A percentile compares a stretch with the other conserved stretches of the same genome.
phyloP scores from a whole-genome alignment of 2,888 invertebrate genomes.

The Cantharis rufa region DNA sequence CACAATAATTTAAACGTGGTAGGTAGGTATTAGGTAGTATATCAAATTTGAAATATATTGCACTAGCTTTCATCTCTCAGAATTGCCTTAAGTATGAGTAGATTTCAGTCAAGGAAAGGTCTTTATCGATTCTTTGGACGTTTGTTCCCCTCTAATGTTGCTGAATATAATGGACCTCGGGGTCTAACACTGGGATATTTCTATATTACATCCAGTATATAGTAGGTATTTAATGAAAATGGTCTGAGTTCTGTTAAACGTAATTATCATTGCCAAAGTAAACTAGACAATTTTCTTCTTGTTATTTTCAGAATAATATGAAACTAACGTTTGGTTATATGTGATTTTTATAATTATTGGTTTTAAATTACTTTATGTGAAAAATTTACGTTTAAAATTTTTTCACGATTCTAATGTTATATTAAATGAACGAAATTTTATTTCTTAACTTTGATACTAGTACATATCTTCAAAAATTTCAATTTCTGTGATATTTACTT shows the following conservation, averaged over 20 bases:
- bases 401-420: no score
- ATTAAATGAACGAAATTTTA: no score
- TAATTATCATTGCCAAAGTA: not conserved
- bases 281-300: not conserved
- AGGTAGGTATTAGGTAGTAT: no score
- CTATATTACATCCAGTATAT: not conserved
- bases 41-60: not conserved
- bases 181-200: not conserved
- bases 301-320: not conserved
- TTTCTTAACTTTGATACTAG: no score
- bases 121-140: not conserved
- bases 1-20: not conserved
- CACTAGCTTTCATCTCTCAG: not conserved
- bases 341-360: not conserved
- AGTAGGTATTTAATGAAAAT: not conserved
- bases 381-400: no score
- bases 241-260: not conserved
- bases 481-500: no score
- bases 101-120: not conserved
- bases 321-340: not conserved
- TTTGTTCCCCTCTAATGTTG: not conserved
- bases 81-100: not conserved
- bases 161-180: not conserved
- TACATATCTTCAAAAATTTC: no score
- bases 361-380: not conserved